Evolutionary conservation across 2,888 invertebrate species (phyloP).

Genomic region (Nephrotoma guestfalica): DNA sequence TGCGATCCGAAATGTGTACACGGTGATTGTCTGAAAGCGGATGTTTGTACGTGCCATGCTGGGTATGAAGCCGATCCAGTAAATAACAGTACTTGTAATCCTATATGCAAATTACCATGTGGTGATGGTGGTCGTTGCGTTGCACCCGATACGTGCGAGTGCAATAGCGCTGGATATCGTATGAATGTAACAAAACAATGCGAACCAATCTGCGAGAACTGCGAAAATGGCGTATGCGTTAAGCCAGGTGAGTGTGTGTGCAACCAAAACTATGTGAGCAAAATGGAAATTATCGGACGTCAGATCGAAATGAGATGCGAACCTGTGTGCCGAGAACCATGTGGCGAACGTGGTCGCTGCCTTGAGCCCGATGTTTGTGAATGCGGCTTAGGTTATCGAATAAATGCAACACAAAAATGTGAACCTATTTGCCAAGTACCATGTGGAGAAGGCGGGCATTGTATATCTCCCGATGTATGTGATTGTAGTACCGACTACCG

Average conservation of each 20-base stretch:
- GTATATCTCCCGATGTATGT: constrained; percentile 27
- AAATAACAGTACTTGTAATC: neutral
- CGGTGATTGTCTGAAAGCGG: neutral
- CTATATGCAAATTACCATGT: neutral
- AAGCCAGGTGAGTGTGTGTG: neutral
- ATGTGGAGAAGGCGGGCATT: constrained; percentile 37
- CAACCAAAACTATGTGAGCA: neutral
- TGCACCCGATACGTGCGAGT: neutral
- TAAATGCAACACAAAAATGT: neutral
- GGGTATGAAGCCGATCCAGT: neutral
- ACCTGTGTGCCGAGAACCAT: constrained; percentile 56
- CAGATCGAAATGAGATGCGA: constrained; percentile 35
- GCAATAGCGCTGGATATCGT: neutral
- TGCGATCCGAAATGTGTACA: neutral
- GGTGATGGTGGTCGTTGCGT: neutral
- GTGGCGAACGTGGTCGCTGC: constrained; percentile 36
- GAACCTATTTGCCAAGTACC: constrained; percentile 55
- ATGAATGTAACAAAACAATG: neutral
- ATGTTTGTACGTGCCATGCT: neutral
- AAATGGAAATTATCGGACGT: neutral
- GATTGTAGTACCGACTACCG: constrained; percentile 16
- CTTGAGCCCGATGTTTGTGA: constrained; percentile 62
- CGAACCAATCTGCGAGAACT: neutral
- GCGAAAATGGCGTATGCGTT: neutral
- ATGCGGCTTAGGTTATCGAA: constrained; percentile 29